Evolutionary conservation across 2,888 invertebrate genomes (phyloP), one percentile per base, ranked within the genome.

Genomic region (Cylindroiulus punctatus): DNA sequence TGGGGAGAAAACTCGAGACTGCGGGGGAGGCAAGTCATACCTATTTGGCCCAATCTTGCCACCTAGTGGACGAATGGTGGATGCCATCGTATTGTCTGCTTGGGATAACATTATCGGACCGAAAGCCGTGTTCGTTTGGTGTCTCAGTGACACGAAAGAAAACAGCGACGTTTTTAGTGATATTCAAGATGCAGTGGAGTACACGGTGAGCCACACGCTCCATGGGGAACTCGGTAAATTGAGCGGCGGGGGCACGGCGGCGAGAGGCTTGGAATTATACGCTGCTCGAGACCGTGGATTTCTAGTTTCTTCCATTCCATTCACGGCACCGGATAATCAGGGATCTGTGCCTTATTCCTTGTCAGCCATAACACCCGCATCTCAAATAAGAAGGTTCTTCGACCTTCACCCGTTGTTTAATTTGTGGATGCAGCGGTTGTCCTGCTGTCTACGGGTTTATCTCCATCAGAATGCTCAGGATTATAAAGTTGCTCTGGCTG

Each of bases 41-140:
- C 32, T 86, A 1, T 86, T 85, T 84, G 86, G 65, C 2, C 84
- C 86, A 4, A 65, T 86, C 52, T 47, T 86, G 32, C 86, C 86
- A 19, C 44, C 30, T 0, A 81, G 36, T 40, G 86, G 85, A 40
- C 22, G 52, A 26, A 42, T 86, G 40, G 19, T 85, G n/a, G 85
- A 86, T 4, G 85, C 85, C 10, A 44, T 87, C 8, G 26, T 87
- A 26, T 42, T 87, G 5, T 83, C 87, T 0, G 84, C 52, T 26
- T 87, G 87, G 87, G 87, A 87, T 36, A 87, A 87, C 26, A 76
- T 87, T 17, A 84, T 87, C 12, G 87, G 87, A 22, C 87, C 87
- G 26, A 85, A 87, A 81, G 85, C 86, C 14, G 47, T 76, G 22
- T 87, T 85, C 42, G 65, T 87, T 30, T 87, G 87, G 87, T 82